Percentiles rank a stretch among this genome's conserved stretches.
Evolutionary conservation across 37 sponge, comb jelly and placozoan species (phyloP).

Genomic region (Corticium candelabrum): DNA sequence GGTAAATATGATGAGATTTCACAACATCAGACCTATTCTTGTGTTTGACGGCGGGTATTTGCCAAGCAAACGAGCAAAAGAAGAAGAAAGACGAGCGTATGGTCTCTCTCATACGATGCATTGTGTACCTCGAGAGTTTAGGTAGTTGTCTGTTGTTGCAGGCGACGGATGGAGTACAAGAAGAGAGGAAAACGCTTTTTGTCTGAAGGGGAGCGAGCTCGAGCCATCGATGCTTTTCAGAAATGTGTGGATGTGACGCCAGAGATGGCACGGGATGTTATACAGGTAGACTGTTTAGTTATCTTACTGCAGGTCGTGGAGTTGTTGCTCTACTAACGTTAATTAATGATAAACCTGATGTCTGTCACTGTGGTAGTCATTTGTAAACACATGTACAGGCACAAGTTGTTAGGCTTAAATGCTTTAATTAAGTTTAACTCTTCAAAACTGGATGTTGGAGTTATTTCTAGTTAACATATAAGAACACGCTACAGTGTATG

Average conservation of each 20-base stretch:
- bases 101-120: conserved; percentile 16
- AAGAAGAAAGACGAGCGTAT: conserved; percentile 71
- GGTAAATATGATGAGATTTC: conserved; percentile 61
- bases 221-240: conserved; percentile 88
- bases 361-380: too few species aligned
- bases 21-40: conserved; percentile 74
- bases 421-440: neutral
- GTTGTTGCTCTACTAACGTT: too few species aligned
- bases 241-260: conserved; percentile 84
- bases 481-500: too few species aligned
- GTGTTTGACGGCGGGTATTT: conserved; percentile 92
- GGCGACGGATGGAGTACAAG: conserved; percentile 44
- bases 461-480: too few species aligned
- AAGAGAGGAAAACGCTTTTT: conserved; percentile 71
- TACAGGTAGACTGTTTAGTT: conserved; percentile 47
- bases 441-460: neutral
- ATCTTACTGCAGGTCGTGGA: too few species aligned
- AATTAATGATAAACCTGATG: too few species aligned
- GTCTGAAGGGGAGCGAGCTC: conserved; percentile 66
- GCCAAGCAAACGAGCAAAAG: conserved; percentile 65
- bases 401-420: neutral
- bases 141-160: conserved; percentile 7
- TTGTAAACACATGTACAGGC: too few species aligned
- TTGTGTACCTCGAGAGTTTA: neutral
- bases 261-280: conserved; percentile 85